Evolutionary conservation across 2,113 vertebrate genomes (phyloP).

Genomic region (Sterna hirundo): DNA sequence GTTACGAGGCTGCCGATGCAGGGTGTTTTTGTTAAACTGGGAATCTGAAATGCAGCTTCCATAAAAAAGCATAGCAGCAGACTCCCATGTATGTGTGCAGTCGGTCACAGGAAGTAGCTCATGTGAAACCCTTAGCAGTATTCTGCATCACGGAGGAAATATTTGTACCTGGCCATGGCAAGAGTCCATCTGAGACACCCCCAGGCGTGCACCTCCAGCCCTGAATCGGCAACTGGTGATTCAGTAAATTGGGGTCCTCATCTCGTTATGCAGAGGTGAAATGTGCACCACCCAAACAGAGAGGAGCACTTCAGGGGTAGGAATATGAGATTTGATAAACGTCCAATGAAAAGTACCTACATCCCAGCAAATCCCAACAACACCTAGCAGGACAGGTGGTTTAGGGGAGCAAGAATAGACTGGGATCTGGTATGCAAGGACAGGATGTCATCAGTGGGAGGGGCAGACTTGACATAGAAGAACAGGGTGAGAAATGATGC

Average conservation of each 20-base stretch:
- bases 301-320: background rate
- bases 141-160: background rate
- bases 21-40: background rate
- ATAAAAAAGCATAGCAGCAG: background rate
- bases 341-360: background rate
- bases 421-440: background rate
- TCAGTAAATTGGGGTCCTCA: background rate
- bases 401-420: background rate
- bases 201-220: background rate
- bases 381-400: background rate
- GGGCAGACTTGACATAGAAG: background rate
- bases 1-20: background rate
- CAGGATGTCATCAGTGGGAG: background rate
- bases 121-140: background rate
- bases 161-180: background rate
- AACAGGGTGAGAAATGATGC: background rate
- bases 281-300: background rate
- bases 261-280: background rate
- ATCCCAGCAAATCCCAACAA: background rate
- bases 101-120: background rate
- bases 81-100: rapidly evolving
- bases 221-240: background rate
- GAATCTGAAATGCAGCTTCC: background rate
- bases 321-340: background rate
- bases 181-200: background rate